Evolutionary conservation across 53 echinoderm and acorn worm species (phyloP).

Genomic region (Astropecten irregularis): DNA sequence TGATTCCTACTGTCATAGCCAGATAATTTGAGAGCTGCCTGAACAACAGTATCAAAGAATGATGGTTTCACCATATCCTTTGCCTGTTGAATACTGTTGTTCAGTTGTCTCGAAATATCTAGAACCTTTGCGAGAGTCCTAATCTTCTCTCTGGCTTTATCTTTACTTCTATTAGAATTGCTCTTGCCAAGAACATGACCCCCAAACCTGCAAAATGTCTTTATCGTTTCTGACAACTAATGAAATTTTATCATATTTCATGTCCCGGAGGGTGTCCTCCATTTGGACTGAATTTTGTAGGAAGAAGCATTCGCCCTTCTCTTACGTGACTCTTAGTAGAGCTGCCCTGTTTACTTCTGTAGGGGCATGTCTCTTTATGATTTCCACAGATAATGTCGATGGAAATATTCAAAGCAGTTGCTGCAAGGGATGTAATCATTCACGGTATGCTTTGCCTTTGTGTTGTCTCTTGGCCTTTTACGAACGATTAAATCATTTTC

Average conservation of each 20-base stretch:
- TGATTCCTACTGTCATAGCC: too few relatives aligned
- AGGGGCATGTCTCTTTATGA: slow-evolving; percentile 48
- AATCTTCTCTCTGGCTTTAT: slow-evolving; percentile 37
- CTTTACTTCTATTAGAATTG: slow-evolving; percentile 13
- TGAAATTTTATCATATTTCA: slow-evolving; percentile 29
- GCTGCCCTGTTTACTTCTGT: not conserved
- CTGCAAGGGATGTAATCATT: slow-evolving; percentile 17
- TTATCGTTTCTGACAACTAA: slow-evolving; percentile 51
- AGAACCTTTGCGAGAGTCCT: slow-evolving; percentile 45
- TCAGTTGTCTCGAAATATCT: not conserved
- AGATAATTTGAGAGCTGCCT: slow-evolving; percentile 3
- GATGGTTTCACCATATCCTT: slow-evolving; percentile 42
- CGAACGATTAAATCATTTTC: slow-evolving; percentile 9
- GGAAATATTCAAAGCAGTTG: slow-evolving; percentile 38
- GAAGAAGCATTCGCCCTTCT: not conserved
- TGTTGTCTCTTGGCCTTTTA: slow-evolving; percentile 17
- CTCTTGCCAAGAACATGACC: slow-evolving; percentile 24
- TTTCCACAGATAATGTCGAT: slow-evolving; percentile 31
- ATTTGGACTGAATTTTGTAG: not conserved
- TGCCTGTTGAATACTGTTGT: slow-evolving; percentile 27
- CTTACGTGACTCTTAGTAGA: not conserved
- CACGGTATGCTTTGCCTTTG: not conserved
- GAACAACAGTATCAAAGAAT: slow-evolving; percentile 16
- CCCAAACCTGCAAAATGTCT: slow-evolving; percentile 48
- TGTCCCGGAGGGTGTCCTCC: not conserved